Conservation (phyloP, 2,113 vertebrate species). For the Phaethornis superciliosus region DNA sequence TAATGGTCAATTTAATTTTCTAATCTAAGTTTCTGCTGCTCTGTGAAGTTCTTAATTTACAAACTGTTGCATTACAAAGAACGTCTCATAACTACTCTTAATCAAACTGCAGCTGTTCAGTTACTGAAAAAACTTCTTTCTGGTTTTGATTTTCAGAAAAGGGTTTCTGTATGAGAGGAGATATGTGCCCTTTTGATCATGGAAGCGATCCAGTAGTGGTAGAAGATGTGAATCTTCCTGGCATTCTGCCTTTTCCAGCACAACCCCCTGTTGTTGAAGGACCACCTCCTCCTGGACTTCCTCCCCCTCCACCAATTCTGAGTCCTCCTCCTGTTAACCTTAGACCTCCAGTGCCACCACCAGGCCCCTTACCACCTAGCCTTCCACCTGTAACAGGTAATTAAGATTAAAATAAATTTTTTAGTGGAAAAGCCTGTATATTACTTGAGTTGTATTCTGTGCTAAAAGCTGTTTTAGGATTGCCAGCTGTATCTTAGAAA, state of each 20-base stretch:
- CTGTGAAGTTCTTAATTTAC: neutral
- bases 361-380: conserved; percentile 90
- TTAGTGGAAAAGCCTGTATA: neutral
- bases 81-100: neutral
- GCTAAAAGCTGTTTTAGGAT: neutral
- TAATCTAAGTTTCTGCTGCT: neutral
- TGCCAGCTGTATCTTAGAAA: neutral
- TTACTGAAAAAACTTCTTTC: neutral
- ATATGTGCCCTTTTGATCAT: conserved; percentile 97
- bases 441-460: neutral
- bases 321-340: conserved; percentile 93
- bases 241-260: conserved; percentile 92
- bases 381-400: conserved; percentile 94
- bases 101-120: neutral
- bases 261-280: conserved; percentile 91
- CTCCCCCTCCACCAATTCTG: conserved; percentile 90
- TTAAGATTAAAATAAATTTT: neutral
- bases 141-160: conserved; percentile 84
- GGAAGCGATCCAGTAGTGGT: conserved; percentile 97
- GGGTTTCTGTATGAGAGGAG: conserved; percentile 97
- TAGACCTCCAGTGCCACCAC: conserved; percentile 90
- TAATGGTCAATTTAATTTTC: neutral
- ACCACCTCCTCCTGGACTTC: conserved; percentile 88
- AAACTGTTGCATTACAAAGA: neutral
- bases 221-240: conserved; percentile 96